Conservation (phyloP, 2,888 invertebrate species). For the Mechanitis messenoides region DNA sequence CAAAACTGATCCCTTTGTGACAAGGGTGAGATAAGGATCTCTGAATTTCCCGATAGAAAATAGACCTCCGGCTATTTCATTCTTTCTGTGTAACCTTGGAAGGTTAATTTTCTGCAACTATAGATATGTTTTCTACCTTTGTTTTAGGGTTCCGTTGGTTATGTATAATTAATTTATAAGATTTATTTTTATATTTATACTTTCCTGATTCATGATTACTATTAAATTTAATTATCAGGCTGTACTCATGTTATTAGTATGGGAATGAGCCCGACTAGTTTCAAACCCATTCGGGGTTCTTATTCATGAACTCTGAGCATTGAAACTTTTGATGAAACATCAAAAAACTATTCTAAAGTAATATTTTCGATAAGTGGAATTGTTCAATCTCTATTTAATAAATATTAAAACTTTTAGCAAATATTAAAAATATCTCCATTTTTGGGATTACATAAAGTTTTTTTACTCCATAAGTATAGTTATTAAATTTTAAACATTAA, state of each 20-base stretch:
- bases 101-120: constrained; percentile 27
- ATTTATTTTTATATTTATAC: too few relatives aligned
- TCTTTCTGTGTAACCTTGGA: constrained; percentile 16
- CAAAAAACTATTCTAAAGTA: too few relatives aligned
- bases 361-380: too few relatives aligned
- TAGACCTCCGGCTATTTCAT: constrained; percentile 17
- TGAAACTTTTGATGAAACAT: too few relatives aligned
- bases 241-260: too few relatives aligned
- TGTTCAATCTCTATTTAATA: not conserved
- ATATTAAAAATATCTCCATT: too few relatives aligned
- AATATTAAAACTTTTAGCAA: not conserved
- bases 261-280: too few relatives aligned
- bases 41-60: constrained; percentile 28
- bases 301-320: too few relatives aligned
- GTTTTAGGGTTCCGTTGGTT: constrained; percentile 3
- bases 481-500: not conserved
- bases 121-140: constrained; percentile 11
- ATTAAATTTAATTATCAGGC: too few relatives aligned
- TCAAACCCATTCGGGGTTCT: too few relatives aligned
- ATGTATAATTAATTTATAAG: not conserved
- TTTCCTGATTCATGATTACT: too few relatives aligned
- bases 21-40: constrained; percentile 41
- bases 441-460: not conserved
- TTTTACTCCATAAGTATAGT: not conserved
- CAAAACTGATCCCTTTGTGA: constrained; percentile 33